Conservation (phyloP, 2,113 vertebrate genomes). For the Natator depressus region DNA sequence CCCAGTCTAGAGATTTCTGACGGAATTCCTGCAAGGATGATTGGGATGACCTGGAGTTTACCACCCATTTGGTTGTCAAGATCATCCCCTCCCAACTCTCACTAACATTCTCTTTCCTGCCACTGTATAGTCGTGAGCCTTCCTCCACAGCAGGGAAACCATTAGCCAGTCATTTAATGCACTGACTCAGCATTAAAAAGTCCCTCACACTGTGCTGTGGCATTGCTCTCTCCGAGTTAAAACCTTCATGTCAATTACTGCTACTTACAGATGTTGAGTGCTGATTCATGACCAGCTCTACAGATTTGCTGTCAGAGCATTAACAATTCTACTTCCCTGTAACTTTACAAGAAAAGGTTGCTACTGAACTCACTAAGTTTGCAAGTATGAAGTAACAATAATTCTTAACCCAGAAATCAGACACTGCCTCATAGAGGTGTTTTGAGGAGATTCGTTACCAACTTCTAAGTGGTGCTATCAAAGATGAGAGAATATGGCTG, state of each 20-base stretch:
- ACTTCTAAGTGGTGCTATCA: neutral
- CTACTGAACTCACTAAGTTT: conserved; percentile 13
- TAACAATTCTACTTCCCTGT: conserved; percentile 9
- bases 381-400: conserved; percentile 20
- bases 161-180: conserved; percentile 57
- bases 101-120: neutral
- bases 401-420: conserved; percentile 39
- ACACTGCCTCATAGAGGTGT: neutral
- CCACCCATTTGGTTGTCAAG: neutral
- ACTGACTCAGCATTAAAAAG: conserved; percentile 30
- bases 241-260: conserved; percentile 34
- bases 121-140: neutral
- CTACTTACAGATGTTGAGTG: conserved; percentile 36
- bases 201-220: conserved; percentile 7
- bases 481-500: neutral
- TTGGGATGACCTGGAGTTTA: conserved; percentile 33
- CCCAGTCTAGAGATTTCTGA: conserved; percentile 87
- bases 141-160: conserved; percentile 64
- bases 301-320: conserved; percentile 65
- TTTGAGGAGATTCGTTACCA: neutral
- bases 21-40: conserved; percentile 85
- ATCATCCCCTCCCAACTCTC: neutral
- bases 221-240: conserved; percentile 46
- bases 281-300: conserved; percentile 7
- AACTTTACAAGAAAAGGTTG: conserved; percentile 30